Evolutionary conservation across 1,140 invertebrate genomes (phyloP).

Genomic region (Drosophila punjabiensis): DNA sequence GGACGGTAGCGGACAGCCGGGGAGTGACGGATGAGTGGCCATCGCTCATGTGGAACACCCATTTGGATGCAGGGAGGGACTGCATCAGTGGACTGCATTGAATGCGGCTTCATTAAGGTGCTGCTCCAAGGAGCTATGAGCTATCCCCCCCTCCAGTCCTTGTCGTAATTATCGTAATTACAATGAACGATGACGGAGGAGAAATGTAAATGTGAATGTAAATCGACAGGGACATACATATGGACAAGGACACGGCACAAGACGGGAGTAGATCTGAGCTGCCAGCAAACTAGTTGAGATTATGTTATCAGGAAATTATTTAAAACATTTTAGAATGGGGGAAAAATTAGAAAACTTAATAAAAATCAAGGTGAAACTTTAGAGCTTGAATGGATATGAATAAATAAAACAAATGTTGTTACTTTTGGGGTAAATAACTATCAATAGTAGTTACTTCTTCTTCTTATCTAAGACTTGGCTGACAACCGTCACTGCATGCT

Average conservation of each 20-base stretch:
- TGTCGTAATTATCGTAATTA: constrained; percentile 81
- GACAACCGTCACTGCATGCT: too few relatives aligned
- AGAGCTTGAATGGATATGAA: too few relatives aligned
- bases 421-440: too few relatives aligned
- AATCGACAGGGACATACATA: constrained; percentile 19
- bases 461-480: too few relatives aligned
- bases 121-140: constrained; percentile 47
- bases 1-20: constrained; percentile 11
- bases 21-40: constrained; percentile 17
- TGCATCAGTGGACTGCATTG: constrained; percentile 58
- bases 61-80: constrained; percentile 27
- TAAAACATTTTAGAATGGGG: neutral
- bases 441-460: too few relatives aligned
- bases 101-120: constrained; percentile 77
- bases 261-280: neutral
- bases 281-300: neutral
- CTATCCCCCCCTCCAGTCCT: constrained; percentile 28
- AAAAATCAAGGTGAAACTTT: neutral
- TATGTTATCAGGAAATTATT: neutral
- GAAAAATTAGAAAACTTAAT: neutral
- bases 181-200: constrained; percentile 67
- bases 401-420: too few relatives aligned
- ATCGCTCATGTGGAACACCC: constrained; percentile 23
- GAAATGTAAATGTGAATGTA: constrained; percentile 55
- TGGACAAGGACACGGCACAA: constrained; percentile 22